Conservation (phyloP, 1,140 invertebrate species). For the Orchestia grillus region DNA sequence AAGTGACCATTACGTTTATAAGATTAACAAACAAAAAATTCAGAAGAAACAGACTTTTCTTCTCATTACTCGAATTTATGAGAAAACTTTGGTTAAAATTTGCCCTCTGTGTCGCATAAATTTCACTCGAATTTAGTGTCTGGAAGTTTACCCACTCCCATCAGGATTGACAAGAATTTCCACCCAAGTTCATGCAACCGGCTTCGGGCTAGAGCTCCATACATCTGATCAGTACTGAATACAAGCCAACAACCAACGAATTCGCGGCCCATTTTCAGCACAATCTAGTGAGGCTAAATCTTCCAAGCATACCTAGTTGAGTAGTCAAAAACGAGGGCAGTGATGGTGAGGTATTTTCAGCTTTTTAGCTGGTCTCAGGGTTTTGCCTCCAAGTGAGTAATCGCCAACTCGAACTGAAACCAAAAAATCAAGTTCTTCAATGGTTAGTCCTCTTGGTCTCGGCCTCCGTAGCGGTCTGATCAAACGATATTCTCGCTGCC, state of each 20-base stretch:
- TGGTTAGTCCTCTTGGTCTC: not conserved
- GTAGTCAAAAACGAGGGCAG: not conserved
- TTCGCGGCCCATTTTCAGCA: not conserved
- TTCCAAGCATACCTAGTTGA: not conserved
- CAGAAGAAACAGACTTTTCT: not conserved
- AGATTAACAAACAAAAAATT: not conserved
- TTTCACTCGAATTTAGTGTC: not conserved
- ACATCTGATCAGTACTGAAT: not conserved
- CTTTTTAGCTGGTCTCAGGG: not conserved
- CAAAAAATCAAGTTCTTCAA: conserved; percentile 2
- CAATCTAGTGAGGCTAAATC: not conserved
- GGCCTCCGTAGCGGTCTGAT: not conserved
- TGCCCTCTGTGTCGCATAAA: conserved; percentile 34
- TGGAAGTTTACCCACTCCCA: not conserved
- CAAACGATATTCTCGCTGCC: conserved; percentile 37
- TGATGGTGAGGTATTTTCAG: not conserved
- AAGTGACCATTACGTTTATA: not conserved
- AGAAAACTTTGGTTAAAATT: conserved; percentile 6
- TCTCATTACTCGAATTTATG: conserved; percentile 33
- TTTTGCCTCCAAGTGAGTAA: not conserved
- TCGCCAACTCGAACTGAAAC: not conserved
- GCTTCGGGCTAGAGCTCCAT: not conserved
- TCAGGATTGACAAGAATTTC: conserved; percentile 12
- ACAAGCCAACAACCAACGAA: not conserved
- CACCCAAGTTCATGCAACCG: not conserved